These are phyloP conservation scores for Ostrea edulis DNA, from an alignment of 1,140 invertebrate genomes.

Conservation along the genomic window DNA sequence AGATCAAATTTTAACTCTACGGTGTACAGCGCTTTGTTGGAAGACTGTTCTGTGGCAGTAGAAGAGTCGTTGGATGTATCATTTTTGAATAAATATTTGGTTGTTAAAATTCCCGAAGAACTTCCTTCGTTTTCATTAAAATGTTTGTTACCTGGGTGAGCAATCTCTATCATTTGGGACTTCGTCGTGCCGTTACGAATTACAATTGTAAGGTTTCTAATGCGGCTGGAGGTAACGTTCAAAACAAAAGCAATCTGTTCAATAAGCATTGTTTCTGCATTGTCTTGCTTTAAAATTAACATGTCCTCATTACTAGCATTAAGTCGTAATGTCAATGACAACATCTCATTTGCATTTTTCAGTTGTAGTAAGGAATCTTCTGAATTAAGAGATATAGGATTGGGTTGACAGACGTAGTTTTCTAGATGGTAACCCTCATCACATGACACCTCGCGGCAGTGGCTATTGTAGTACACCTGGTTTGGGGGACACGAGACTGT, in stretches of 20 bases:
- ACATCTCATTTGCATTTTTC: slow-evolving; percentile 44
- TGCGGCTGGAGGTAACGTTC: slow-evolving; percentile 67
- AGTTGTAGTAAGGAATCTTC: slow-evolving; percentile 45
- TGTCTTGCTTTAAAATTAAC: slow-evolving; percentile 47
- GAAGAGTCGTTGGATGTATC: neutral
- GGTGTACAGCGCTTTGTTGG: neutral
- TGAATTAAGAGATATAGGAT: slow-evolving; percentile 29
- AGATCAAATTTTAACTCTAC: slow-evolving; percentile 4
- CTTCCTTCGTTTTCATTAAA: neutral
- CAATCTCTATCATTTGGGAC: slow-evolving; percentile 31
- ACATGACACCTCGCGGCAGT: slow-evolving; percentile 62
- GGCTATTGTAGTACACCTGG: slow-evolving; percentile 78
- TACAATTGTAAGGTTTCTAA: slow-evolving; percentile 67
- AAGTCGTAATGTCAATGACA: slow-evolving; percentile 58
- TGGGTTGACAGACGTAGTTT: slow-evolving; percentile 52
- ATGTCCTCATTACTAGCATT: slow-evolving; percentile 61
- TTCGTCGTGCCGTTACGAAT: slow-evolving; percentile 49
- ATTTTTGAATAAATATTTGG: neutral
- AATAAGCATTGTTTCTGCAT: slow-evolving; percentile 56
- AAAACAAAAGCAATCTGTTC: slow-evolving; percentile 57
- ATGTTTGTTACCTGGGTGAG: neutral
- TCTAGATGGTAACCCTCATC: slow-evolving; percentile 57
- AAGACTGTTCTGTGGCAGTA: neutral
- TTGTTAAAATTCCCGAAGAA: neutral
- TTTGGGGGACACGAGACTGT: slow-evolving; percentile 52